A percentile compares a stretch with the other conserved stretches of the same genome.
Conservation (phyloP, 92 coral and sea anemone species). For the Palythoa heliodiscus region DNA sequence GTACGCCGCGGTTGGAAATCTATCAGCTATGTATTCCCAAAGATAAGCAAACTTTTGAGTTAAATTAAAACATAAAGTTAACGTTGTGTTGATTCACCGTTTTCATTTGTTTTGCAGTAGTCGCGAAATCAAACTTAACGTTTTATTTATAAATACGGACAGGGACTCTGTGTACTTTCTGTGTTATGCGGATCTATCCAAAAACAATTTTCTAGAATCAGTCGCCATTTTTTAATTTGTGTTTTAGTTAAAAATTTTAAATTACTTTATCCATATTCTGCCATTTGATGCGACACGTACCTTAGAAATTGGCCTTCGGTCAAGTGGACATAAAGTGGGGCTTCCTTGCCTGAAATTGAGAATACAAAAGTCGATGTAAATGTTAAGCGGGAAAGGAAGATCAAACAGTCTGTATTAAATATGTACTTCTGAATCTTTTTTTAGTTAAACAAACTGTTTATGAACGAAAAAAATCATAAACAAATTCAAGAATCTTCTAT, state of each 20-base stretch:
- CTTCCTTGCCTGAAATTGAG: slow-evolving; percentile 73
- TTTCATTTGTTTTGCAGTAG: not conserved
- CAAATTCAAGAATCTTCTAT: not conserved
- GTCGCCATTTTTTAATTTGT: not conserved
- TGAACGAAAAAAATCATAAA: not conserved
- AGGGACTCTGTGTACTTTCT: not conserved
- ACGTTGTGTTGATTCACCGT: no score
- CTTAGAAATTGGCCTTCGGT: slow-evolving; percentile 90
- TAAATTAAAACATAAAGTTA: no score
- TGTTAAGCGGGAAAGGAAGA: not conserved
- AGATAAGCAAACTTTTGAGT: not conserved
- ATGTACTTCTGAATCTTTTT: not conserved
- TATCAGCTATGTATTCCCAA: not conserved
- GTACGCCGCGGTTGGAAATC: slow-evolving; percentile 2
- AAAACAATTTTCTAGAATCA: not conserved
- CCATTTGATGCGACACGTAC: slow-evolving; percentile 46
- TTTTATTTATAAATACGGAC: not conserved
- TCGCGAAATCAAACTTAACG: no score
- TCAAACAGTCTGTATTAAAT: not conserved
- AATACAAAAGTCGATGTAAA: not conserved
- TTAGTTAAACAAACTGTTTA: not conserved
- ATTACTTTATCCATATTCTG: not conserved
- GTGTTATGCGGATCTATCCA: not conserved
- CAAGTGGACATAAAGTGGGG: slow-evolving; percentile 88
- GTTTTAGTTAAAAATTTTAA: not conserved